phyloP scores from a whole-genome alignment of 1,140 invertebrate species.

The Brachionus rotundiformis region DNA sequence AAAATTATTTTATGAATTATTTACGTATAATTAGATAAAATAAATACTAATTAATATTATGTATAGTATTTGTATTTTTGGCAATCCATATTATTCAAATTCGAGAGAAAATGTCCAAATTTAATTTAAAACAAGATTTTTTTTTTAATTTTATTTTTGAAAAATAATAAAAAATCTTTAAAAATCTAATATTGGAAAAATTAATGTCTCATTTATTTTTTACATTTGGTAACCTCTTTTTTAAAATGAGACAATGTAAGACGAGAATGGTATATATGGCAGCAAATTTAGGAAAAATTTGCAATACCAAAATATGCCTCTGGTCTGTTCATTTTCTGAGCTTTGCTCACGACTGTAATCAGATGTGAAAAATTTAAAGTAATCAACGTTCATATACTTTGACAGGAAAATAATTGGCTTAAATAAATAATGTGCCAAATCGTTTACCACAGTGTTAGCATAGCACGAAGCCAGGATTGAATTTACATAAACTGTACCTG shows the following conservation, averaged over 20 bases:
- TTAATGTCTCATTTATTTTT: not conserved
- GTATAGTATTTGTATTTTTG: no score
- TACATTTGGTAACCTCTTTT: not conserved
- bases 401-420: conserved; percentile 33
- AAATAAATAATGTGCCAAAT: conserved; percentile 32
- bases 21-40: no score
- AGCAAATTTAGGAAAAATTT: conserved; percentile 36
- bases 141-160: not conserved
- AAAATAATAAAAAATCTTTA: not conserved
- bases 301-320: conserved; percentile 44
- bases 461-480: conserved; percentile 89
- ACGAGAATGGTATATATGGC: conserved; percentile 44
- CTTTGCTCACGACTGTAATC: not conserved
- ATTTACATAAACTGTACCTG: conserved; percentile 85
- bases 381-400: not conserved
- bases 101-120: no score
- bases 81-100: no score
- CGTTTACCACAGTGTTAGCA: conserved; percentile 65
- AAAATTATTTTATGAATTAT: no score
- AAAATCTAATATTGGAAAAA: not conserved
- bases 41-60: no score
- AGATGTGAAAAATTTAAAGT: conserved; percentile 5
- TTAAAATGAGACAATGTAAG: conserved; percentile 48
- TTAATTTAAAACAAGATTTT: not conserved
- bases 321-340: not conserved